Base-by-base conservation (phyloP, 2,113 vertebrate species). In the rat (Rattus norvegicus) region DNA sequence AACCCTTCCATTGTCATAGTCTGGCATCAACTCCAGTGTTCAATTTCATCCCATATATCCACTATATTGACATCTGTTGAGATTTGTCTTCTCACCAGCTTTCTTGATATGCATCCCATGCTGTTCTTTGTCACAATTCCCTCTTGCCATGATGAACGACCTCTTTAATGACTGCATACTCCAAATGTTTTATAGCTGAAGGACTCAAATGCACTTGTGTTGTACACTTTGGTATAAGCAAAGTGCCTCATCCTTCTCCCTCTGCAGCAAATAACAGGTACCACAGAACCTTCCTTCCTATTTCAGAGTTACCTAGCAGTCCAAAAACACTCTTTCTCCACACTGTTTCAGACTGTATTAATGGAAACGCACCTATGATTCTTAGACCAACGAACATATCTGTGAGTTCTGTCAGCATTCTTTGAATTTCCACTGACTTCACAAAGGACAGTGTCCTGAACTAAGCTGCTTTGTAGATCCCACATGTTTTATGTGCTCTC, bases 61-160 rank as follows among this genome's bases (percentile, higher is more conserved):
- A 47, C 36, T 24, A 39, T 49, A 16, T 0, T 75, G 83, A 5
- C 89, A 88, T 95, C 91, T 96, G 83, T 17, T 91, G 83, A 84
- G 56, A 26, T 90, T 92, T 88, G 30, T 89, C 70, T 83, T 90
- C 67, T 79, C 67, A 47, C 67, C 4, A 75, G 90, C 10, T 92
- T 92, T 80, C 43, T 70, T 96, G 67, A 90, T 73, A 89, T 83
- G n/a, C 39, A 84, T 54, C 84, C 22, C 75, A 9, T 11, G 63
- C 8, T 95, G 33, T 4, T 94, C 59, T 87, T 90, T 96, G 72
- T 65, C 88, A 69, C 59, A 87, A 90, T 91, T 91, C 92, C 30
- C 59, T 92, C 19, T 90, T 75, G 30, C 95, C 12, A 13, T 88
- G n/a, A 95, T 63, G 56, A 76, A 39, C 47, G 36, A 76, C 28